Base-by-base conservation (phyloP, 1,140 invertebrate genomes). In the Neocloeon triangulifer region DNA sequence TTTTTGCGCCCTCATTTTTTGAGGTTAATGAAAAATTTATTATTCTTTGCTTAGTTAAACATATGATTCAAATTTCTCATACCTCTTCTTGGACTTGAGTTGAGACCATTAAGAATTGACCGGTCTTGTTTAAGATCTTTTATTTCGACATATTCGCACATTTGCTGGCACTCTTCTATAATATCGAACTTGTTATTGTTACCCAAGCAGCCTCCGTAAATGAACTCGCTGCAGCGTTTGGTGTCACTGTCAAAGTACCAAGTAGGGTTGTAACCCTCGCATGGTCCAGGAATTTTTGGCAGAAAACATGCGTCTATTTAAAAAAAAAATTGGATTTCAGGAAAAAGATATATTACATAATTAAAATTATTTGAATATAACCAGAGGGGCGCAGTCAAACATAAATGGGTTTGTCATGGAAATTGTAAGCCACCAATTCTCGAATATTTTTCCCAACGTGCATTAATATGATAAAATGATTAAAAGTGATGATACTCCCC, bases 121-220 rank as follows among this genome's bases (percentile, higher is more conserved):
- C n/a, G n/a, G n/a, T n/a, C n/a, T n/a, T n/a, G n/a, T 8, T 23
- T 48, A 51, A 57, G 61, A 84, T 81, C 76, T 19, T 64, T 47
- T 35, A 58, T 61, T 25, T 64, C 64, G 17, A 69, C 64, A 22
- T 66, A 58, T 14, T 73, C 64, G 42, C 88, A 95, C 12, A 66
- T 63, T 30, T 65, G 47, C 44, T 84, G 66, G 48, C 91, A 97
- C 32, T 81, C 68, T 41, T 89, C 74, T 34, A 67, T 54, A 0
- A 63, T 75, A 29, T 77, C 66, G 50, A 92, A 97, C 38, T 73
- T 71, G 49, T 94, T 91, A 36, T 67, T 73, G 48, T 92, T 96
- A 23, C 86, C 88, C 35, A 84, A 66, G 49, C 82, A 88, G 2
- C 80, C 80, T 5, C 75, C 67, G 42, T 77, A 84, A 18, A 71